A percentile compares a stretch with the other conserved stretches of the same genome.
These are phyloP conservation scores for Orchestia grillus DNA, from an alignment of 1,140 invertebrate species.

Conservation along the genomic window DNA sequence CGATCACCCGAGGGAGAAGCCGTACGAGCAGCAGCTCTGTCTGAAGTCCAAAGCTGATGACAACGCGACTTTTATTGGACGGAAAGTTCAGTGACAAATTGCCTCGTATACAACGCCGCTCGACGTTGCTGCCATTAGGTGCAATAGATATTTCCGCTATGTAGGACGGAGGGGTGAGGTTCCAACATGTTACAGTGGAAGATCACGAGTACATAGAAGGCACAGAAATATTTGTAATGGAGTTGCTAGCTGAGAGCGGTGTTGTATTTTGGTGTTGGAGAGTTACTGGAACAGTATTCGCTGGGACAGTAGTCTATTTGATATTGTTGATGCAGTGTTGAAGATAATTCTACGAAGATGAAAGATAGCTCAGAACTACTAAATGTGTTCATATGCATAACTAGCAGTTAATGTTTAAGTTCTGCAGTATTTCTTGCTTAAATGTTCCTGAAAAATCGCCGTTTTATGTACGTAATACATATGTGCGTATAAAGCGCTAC, in stretches of 20 bases:
- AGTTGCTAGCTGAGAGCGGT: background rate
- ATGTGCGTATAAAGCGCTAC: too few relatives aligned
- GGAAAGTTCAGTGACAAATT: background rate
- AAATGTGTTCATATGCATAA: too few relatives aligned
- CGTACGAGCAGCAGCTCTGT: background rate
- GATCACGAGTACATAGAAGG: background rate
- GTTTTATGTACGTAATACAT: too few relatives aligned
- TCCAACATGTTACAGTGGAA: background rate
- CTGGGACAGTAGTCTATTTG: too few relatives aligned
- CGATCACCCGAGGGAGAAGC: background rate
- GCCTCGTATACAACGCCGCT: background rate
- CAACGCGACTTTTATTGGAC: slow-evolving; percentile 33
- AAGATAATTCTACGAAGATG: too few relatives aligned
- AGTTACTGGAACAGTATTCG: too few relatives aligned
- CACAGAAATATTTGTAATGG: background rate
- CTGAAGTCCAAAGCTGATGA: background rate
- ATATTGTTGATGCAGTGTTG: too few relatives aligned
- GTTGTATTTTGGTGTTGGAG: background rate
- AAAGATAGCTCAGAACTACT: too few relatives aligned
- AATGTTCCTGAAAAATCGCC: too few relatives aligned
- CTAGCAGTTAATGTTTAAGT: too few relatives aligned
- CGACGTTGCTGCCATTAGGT: background rate
- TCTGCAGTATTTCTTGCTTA: too few relatives aligned
- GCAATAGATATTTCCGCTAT: background rate
- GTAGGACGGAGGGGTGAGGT: background rate